phyloP scores from a whole-genome alignment of 2,888 invertebrate species.

The Megaustenia siamemsis region DNA sequence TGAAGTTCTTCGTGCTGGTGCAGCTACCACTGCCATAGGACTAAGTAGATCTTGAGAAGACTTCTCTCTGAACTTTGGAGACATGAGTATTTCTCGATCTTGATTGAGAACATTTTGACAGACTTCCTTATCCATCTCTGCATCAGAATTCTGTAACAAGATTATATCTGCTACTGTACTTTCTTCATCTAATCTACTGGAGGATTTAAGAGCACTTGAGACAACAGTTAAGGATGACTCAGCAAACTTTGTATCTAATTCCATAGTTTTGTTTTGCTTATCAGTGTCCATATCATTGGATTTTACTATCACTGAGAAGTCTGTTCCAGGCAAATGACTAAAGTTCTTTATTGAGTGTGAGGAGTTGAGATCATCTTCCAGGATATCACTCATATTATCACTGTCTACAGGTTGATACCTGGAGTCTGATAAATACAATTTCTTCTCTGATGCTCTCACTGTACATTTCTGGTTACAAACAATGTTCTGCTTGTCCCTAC shows the following conservation, averaged over 20 bases:
- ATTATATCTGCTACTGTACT: slow-evolving; percentile 61
- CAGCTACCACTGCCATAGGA: background rate
- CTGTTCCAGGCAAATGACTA: background rate
- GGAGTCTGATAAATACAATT: background rate
- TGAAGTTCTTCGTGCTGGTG: slow-evolving; percentile 27
- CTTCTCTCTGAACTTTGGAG: slow-evolving; percentile 47
- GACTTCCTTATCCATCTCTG: slow-evolving; percentile 60
- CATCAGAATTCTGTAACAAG: slow-evolving; percentile 47
- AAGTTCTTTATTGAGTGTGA: background rate
- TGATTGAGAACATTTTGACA: slow-evolving; percentile 71
- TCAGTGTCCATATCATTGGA: slow-evolving; percentile 1
- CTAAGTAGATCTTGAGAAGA: background rate
- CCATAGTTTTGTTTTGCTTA: background rate
- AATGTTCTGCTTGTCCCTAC: background rate
- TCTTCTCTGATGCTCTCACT: background rate
- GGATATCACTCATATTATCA: slow-evolving; percentile 45
- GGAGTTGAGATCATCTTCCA: slow-evolving; percentile 50
- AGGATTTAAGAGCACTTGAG: slow-evolving; percentile 40
- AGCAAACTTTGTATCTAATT: slow-evolving; percentile 16
- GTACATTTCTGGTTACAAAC: background rate
- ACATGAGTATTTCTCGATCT: slow-evolving; percentile 67
- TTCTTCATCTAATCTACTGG: slow-evolving; percentile 55
- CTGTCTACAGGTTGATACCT: background rate
- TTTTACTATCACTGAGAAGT: background rate
- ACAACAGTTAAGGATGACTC: slow-evolving; percentile 16